Evolutionary conservation across 1,140 invertebrate species (phyloP).

Genomic region (Cherax quadricarinatus): DNA sequence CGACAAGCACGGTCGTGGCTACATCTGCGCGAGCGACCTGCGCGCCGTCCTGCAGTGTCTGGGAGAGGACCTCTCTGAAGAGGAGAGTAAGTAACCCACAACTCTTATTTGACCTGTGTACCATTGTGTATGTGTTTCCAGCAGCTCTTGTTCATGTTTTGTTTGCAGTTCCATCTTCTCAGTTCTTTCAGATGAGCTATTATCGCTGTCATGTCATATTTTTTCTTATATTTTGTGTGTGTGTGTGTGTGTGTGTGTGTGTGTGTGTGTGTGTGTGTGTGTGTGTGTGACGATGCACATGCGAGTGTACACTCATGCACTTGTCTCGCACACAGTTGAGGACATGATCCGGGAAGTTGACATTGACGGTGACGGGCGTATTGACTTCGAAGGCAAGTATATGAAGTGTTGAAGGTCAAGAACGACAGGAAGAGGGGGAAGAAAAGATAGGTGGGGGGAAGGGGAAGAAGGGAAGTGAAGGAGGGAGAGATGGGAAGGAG

Average conservation of each 20-base stretch:
- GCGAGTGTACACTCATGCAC: too few species aligned
- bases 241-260: too few species aligned
- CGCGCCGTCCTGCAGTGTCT: slow-evolving; percentile 99
- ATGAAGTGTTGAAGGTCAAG: neutral
- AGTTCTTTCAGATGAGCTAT: neutral
- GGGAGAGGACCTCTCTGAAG: slow-evolving; percentile 98
- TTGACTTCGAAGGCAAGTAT: slow-evolving; percentile 88
- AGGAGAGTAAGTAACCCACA: slow-evolving; percentile 84
- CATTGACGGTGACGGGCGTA: slow-evolving; percentile 91
- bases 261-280: too few species aligned
- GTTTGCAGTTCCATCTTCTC: neutral
- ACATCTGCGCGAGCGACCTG: slow-evolving; percentile 96
- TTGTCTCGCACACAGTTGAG: slow-evolving; percentile 83
- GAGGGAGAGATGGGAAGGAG: neutral
- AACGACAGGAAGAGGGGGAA: neutral
- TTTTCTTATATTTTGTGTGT: too few species aligned
- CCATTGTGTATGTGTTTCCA: neutral
- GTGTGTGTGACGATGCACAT: too few species aligned
- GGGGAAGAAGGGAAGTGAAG: neutral
- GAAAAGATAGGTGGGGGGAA: neutral
- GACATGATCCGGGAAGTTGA: slow-evolving; percentile 96
- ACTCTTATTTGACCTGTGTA: neutral
- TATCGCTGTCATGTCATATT: too few species aligned
- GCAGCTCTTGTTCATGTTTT: neutral
- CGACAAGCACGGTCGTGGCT: slow-evolving; percentile 90